Evolutionary conservation across 2,888 invertebrate genomes (phyloP).

Genomic region (Eristalis arbustorum): DNA sequence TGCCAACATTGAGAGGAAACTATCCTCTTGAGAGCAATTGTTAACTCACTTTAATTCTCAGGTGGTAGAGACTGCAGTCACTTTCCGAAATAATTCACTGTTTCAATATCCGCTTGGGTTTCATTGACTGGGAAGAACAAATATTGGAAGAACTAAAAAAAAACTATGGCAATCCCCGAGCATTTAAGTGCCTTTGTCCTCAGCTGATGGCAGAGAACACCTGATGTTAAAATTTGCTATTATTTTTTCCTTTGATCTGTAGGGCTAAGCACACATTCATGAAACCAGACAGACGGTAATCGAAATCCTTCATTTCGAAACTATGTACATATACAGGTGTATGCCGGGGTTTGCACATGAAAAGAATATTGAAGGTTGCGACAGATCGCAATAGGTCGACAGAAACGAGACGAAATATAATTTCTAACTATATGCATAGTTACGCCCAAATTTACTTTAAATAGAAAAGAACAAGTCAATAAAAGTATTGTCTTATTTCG

Average conservation of each 20-base stretch:
- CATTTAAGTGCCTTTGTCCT: neutral
- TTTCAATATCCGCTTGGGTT: neutral
- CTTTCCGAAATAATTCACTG: neutral
- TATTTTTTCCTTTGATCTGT: neutral
- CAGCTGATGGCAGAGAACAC: neutral
- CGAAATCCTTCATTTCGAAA: neutral
- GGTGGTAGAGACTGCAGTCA: neutral
- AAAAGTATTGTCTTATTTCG: too few relatives aligned
- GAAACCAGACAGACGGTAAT: neutral
- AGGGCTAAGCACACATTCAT: neutral
- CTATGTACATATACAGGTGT: neutral
- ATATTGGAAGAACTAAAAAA: neutral
- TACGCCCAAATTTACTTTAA: too few relatives aligned
- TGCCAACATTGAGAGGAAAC: neutral
- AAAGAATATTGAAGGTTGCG: too few relatives aligned
- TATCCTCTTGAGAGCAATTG: neutral
- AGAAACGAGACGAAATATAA: too few relatives aligned
- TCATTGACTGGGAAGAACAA: neutral
- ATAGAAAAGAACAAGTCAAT: too few relatives aligned
- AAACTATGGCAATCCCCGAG: neutral
- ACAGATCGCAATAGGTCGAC: too few relatives aligned
- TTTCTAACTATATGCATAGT: too few relatives aligned
- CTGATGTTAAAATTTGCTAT: neutral
- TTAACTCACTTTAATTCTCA: constrained; percentile 11
- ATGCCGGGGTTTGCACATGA: neutral